Evolutionary conservation across 1,140 invertebrate species (phyloP), one percentile per base, ranked within the genome.

Genomic region (Drosophila paulistorum): DNA sequence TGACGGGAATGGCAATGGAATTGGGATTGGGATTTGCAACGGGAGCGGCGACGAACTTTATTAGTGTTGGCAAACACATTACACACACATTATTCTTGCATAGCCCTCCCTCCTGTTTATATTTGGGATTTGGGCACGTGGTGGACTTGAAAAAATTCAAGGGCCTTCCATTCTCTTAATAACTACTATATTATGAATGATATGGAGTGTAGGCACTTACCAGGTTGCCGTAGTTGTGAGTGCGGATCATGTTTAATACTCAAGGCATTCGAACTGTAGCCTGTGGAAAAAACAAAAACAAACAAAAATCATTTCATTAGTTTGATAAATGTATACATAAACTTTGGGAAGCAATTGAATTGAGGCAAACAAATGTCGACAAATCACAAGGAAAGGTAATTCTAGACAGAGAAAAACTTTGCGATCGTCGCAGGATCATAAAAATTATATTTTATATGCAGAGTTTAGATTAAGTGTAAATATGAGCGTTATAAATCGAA

Each of bases 171-270:
- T 76, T 59, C 70, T 65, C 79, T 68, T 68, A 33, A 67, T 7
- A 13, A 68, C 33, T 35, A 42, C 33, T 35, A 42, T 35, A 54
- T 37, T 64, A 37, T 58, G 37, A 41, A 55, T 65, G 74, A 39
- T 74, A 69, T 68, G 63, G 57, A 61, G 60, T 37, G 7, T 37
- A 60, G 10, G 11, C 45, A 81, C 81, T 90, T 67, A 97, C 96
- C 96, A 94, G 96, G 96, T 93, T 97, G 96, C 92, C 96, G 94
- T 77, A 97, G 94, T 94, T 97, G 96, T 81, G 95, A 95, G 92
- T 97, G 96, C 64, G 96, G 95, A 92, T 97, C 96, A 95, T 77
- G 96, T 95, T 93, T 97, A 45, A 93, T 94, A 45, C 94, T 94
- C 77, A 96, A 90, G 51, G 95, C 94, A 93, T 97, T 96, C 87